phyloP scores from a whole-genome alignment of 2,888 invertebrate genomes.

The Eupithecia tripunctaria region DNA sequence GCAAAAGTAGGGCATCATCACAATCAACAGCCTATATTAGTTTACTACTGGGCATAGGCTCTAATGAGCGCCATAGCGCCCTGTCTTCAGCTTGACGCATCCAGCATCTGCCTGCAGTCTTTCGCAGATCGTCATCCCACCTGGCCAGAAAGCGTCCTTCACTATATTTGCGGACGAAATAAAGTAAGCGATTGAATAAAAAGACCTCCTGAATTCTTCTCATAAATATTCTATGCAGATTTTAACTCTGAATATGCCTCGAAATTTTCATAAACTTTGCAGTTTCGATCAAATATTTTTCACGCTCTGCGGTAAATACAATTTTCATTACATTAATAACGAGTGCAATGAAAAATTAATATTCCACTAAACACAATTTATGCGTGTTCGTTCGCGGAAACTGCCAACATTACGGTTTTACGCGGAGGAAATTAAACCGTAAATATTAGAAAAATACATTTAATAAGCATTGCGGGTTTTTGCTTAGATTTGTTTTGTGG shows the following conservation, averaged over 20 bases:
- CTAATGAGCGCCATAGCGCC: no score
- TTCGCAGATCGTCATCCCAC: no score
- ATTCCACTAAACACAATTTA: slow-evolving; percentile 51
- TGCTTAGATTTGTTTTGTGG: slow-evolving; percentile 1
- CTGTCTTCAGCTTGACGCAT: no score
- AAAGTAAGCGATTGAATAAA: not conserved
- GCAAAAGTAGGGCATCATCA: no score
- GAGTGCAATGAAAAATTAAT: slow-evolving; percentile 14
- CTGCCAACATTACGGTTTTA: slow-evolving; percentile 40
- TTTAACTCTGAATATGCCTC: not conserved
- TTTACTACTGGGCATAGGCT: no score
- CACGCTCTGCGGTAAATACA: not conserved
- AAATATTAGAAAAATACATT: slow-evolving; percentile 68
- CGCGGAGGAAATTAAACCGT: slow-evolving; percentile 67
- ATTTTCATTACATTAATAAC: slow-evolving; percentile 11
- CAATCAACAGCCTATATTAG: no score
- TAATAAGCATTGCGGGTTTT: slow-evolving; percentile 23
- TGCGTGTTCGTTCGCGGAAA: slow-evolving; percentile 43
- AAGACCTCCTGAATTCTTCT: not conserved
- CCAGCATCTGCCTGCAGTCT: no score
- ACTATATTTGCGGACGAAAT: no score
- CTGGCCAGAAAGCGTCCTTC: no score
- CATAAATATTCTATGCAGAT: not conserved
- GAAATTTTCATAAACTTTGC: not conserved
- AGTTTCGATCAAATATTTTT: not conserved